Base-by-base conservation (phyloP, 2,797 vertebrate species). In the Spatula clypeata region DNA sequence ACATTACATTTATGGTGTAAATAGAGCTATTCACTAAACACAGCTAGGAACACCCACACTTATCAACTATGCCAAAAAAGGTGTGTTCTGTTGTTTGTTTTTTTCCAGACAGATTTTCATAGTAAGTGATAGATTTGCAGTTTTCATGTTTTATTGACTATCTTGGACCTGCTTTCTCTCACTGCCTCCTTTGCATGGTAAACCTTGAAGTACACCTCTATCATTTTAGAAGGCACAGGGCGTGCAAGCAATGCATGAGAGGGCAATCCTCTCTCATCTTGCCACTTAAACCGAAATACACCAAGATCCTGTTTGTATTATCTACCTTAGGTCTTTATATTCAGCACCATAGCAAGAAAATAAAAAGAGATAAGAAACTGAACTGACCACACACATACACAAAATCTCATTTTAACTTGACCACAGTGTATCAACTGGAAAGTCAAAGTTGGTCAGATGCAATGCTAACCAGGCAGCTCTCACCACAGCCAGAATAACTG, bases 1-100 rank as follows among this genome's bases (percentile, higher is more conserved):
- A 62, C 44, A 83, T 23, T 62, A 58, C n/a, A 55, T 62, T 73
- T 70, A 34, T 23, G 32, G 32, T 40, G 45, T 11, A 79, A 89
- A 90, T 31, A 90, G 34, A 72, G 61, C 49, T 67, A 83, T 62
- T 87, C 84, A 77, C 72, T 58, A 62, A 54, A 62, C 34, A 38
- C 31, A 6, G 34, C 34, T 57, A 49, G n/a, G 19, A 80, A 80
- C 44, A 58, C 32, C 74, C 75, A 69, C 54, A 21, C n/a, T 83
- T 69, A 80, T 31, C 20, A 69, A 14, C 21, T 54, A 36, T 11
- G 9, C 24, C 24, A 79, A 73, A 66, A 47, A 34, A 58, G 18
- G 1, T 9, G 11, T 6, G 20, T 47, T 47, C 23, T 47, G 11
- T 23, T 47, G 44, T 45, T 47, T 47, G 44, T 45, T 3, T 72